A percentile compares a stretch with the other conserved stretches of the same genome.
Evolutionary conservation across 23 tunicate species (phyloP).

Genomic region (Halocynthia roretzi): DNA sequence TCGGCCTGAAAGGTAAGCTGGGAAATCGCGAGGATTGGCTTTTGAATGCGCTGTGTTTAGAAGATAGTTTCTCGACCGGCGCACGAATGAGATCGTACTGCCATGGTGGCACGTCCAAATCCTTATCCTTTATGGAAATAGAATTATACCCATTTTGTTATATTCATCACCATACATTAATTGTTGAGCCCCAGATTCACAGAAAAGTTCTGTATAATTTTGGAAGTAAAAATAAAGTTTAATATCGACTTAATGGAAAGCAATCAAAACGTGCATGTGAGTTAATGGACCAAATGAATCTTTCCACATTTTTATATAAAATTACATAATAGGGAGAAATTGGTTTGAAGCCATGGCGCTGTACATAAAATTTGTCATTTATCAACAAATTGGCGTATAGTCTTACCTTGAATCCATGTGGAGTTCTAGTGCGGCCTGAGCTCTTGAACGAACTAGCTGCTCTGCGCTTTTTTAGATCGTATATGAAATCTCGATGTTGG

Average conservation of each 20-base stretch:
- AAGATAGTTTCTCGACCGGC: conserved; percentile 1
- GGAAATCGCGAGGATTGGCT: conserved; percentile 69
- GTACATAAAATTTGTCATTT: background rate
- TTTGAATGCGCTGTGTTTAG: conserved; percentile 44
- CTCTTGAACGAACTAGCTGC: conserved; percentile 52
- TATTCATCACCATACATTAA: no score
- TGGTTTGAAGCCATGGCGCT: no score
- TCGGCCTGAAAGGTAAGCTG: conserved; percentile 15
- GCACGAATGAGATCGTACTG: conserved; percentile 35
- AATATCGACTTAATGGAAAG: no score
- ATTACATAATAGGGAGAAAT: no score
- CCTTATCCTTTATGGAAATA: conserved; percentile 51
- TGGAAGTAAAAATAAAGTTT: no score
- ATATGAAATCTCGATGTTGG: conserved; percentile 27
- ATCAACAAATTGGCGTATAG: background rate
- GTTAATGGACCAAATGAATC: background rate
- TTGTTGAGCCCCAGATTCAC: no score
- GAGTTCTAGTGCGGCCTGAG: conserved; percentile 42
- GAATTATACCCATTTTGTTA: no score
- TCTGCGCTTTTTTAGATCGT: conserved; percentile 22
- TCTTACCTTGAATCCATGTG: conserved; percentile 43
- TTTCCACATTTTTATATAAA: background rate
- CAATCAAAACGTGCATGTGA: no score
- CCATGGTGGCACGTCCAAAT: conserved; percentile 59
- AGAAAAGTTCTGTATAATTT: no score